Percentiles rank a stretch among this genome's conserved stretches.
Conservation (phyloP, 2,888 invertebrate species). For the Drosophila falleni region DNA sequence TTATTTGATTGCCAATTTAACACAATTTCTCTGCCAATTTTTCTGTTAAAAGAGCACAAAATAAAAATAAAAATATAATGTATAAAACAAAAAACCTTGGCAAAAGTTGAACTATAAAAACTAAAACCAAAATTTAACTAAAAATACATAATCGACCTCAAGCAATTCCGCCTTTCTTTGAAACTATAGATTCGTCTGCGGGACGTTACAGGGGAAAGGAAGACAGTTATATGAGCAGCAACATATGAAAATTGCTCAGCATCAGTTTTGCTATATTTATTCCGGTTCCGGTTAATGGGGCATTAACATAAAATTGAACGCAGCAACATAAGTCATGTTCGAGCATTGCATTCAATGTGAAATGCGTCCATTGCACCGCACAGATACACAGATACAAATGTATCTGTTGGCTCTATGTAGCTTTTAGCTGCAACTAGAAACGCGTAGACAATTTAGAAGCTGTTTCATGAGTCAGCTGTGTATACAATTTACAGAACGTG, state of each 20-base stretch:
- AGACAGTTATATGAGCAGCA: constrained; percentile 10
- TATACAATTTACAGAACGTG: constrained; percentile 30
- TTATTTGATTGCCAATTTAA: constrained; percentile 29
- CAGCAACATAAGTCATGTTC: constrained; percentile 50
- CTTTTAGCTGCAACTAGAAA: constrained; percentile 49
- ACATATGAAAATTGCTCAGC: constrained; percentile 26
- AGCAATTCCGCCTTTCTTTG: constrained; percentile 64
- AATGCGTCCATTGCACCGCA: constrained; percentile 66
- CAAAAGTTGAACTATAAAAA: constrained; percentile 20
- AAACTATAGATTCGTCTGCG: constrained; percentile 6
- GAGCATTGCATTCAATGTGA: constrained; percentile 64
- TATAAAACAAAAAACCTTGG: constrained; percentile 19
- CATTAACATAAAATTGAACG: constrained; percentile 59
- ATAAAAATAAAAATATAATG: constrained; percentile 5
- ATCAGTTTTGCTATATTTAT: constrained; percentile 31
- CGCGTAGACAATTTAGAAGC: constrained; percentile 38
- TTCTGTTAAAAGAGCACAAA: constrained; percentile 10
- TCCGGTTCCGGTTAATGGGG: constrained; percentile 68
- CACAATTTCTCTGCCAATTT: constrained; percentile 27
- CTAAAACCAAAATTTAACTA: constrained; percentile 18
- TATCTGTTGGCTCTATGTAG: constrained; percentile 38
- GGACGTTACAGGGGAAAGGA: not conserved
- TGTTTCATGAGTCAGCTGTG: constrained; percentile 39
- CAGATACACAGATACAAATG: constrained; percentile 50
- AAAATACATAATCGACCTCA: constrained; percentile 35